These are phyloP conservation scores for Catagonus wagneri DNA, from an alignment of 2,113 vertebrate species.

Conservation along the genomic window DNA sequence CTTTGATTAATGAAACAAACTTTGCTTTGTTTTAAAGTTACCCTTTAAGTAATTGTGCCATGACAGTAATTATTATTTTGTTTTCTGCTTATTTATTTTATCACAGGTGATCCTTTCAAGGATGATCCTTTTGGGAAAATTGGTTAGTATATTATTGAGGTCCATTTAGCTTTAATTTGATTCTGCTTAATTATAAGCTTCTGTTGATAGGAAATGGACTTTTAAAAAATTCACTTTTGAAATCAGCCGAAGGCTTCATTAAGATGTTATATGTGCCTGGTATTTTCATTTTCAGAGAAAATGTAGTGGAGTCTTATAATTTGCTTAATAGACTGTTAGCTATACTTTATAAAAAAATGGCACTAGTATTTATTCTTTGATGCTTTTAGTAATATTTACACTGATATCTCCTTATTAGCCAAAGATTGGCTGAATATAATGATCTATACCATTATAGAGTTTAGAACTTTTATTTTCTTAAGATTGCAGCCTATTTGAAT, in stretches of 20 bases:
- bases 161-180: constrained; percentile 25
- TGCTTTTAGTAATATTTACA: constrained; percentile 42
- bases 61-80: constrained; percentile 48
- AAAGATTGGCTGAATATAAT: constrained; percentile 13
- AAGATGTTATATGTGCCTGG: not conserved
- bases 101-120: constrained; percentile 95
- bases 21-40: constrained; percentile 60
- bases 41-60: constrained; percentile 26
- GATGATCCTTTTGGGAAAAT: constrained; percentile 98
- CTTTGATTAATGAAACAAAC: constrained; percentile 27
- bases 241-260: not conserved
- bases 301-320: constrained; percentile 42
- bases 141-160: constrained; percentile 88
- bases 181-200: constrained; percentile 45
- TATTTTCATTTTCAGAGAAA: constrained; percentile 61
- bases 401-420: constrained; percentile 25
- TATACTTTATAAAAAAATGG: constrained; percentile 31
- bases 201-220: not conserved
- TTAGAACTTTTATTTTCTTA: constrained; percentile 54
- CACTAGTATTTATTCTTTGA: not conserved
- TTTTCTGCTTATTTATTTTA: constrained; percentile 65
- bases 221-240: constrained; percentile 56
- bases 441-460: not conserved
- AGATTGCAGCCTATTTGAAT: not conserved
- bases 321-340: constrained; percentile 39